Base-by-base conservation (phyloP, 2,888 invertebrate species). In the Lampropteryx suffumata region DNA sequence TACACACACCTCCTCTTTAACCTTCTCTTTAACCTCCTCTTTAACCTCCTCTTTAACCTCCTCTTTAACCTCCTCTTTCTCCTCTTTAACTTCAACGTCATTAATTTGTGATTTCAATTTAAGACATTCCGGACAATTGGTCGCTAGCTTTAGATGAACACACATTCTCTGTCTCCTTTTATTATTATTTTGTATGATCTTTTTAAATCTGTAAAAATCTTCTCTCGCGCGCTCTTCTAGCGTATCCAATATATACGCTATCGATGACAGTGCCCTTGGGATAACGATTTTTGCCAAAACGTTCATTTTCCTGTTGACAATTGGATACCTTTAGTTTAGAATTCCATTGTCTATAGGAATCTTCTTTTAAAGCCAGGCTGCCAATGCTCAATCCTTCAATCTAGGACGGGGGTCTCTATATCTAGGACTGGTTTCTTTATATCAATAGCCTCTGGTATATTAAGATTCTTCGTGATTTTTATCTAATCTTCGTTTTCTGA, bases 141-240 rank as follows among this genome's bases (percentile, higher is more conserved):
- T 26, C 0, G 24, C 2, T 26, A 5, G 12, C 8, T 41, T 33
- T 36, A 33, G 9, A 9, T 51, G 41, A 6, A 10, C n/a, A 17
- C 30, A 39, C 24, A 9, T 35, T 1, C 4, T 17, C 17, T 52
- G 29, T 7, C 47, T 37, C 7, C 48, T 48, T 42, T 46, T 67
- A 10, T 54, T 58, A 50, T 71, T 73, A 3, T 64, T 54, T 26
- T 67, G 57, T 13, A 70, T 39, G 3, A 75, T 61, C 43, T 66
- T 71, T 59, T 75, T 76, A 0, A 73, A 33, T 58, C 76, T 64
- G 35, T 61, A 76, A 26, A 71, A 72, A 5, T 76, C 70, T 33
- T 77, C 74, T 58, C 77, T 67, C 0, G 59, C 70, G 3, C 57
- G 36, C 47, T 78, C 77, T 49, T 76, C 73, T 11, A 79, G 27